Evolutionary conservation across 1,140 invertebrate genomes (phyloP).

Genomic region (Anadara kagoshimensis): DNA sequence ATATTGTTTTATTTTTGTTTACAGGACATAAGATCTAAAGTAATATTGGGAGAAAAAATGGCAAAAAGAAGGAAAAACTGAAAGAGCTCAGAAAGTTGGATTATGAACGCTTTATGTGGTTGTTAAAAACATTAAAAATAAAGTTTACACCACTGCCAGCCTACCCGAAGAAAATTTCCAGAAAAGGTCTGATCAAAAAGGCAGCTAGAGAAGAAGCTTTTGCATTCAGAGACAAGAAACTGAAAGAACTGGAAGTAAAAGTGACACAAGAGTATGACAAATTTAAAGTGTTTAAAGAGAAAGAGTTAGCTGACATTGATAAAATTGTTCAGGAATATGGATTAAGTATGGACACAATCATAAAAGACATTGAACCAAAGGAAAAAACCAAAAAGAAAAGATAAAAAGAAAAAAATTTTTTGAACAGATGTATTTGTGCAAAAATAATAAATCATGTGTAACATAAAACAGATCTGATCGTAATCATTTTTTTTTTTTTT

Average conservation of each 20-base stretch:
- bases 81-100: slow-evolving; percentile 82
- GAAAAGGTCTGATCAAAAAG: slow-evolving; percentile 77
- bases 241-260: slow-evolving; percentile 79
- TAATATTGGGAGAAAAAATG: slow-evolving; percentile 82
- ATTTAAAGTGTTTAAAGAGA: slow-evolving; percentile 79
- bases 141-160: slow-evolving; percentile 77
- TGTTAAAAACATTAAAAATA: slow-evolving; percentile 87
- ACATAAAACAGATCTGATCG: too few relatives aligned
- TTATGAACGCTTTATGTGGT: slow-evolving; percentile 89
- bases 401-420: too few relatives aligned
- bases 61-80: slow-evolving; percentile 84
- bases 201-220: slow-evolving; percentile 79
- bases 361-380: slow-evolving; percentile 26
- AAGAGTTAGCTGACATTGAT: slow-evolving; percentile 81
- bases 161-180: slow-evolving; percentile 7
- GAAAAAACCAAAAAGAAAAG: too few relatives aligned
- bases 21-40: slow-evolving; percentile 76
- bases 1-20: too few relatives aligned
- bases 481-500: too few relatives aligned
- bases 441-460: too few relatives aligned
- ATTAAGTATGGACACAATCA: slow-evolving; percentile 67
- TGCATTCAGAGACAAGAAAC: slow-evolving; percentile 79
- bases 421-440: too few relatives aligned
- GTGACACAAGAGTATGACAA: slow-evolving; percentile 81
- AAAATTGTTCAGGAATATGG: slow-evolving; percentile 82